These are phyloP conservation scores for Pristionchus pacificus DNA, from an alignment of 1,140 invertebrate species.

Conservation along the genomic window DNA sequence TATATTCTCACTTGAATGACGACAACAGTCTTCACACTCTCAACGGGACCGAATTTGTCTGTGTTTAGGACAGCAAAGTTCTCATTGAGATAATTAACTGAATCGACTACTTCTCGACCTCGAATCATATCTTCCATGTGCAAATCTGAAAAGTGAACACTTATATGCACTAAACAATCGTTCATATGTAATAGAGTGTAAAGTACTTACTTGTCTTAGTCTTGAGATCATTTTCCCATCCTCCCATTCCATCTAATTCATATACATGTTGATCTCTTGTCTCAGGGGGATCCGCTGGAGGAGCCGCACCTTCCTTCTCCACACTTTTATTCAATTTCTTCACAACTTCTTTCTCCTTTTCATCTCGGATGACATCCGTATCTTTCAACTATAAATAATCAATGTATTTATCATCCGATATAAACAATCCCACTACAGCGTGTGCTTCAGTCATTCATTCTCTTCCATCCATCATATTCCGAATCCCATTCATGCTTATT, in stretches of 20 bases:
- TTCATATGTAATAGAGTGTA: not conserved
- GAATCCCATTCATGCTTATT: no score
- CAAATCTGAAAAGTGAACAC: not conserved
- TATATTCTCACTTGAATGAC: constrained; percentile 48
- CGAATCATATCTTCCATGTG: constrained; percentile 2
- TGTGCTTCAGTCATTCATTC: no score
- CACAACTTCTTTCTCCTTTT: no score
- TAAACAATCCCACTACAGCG: no score
- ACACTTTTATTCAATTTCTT: no score
- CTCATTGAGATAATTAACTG: constrained; percentile 44
- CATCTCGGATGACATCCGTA: no score
- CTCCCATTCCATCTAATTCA: not conserved
- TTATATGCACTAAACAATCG: no score
- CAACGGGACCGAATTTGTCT: constrained; percentile 40
- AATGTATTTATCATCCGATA: no score
- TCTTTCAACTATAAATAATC: no score
- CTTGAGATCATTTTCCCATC: not conserved
- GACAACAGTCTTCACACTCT: constrained; percentile 39
- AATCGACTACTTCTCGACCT: constrained; percentile 22
- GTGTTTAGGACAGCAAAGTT: constrained; percentile 48
- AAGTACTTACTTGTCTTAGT: not conserved
- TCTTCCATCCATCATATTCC: no score
- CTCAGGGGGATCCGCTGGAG: not conserved
- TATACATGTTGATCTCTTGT: no score
- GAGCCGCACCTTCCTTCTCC: no score